These are phyloP conservation scores for Hydrocynus forskahlii DNA, from an alignment of 2,797 vertebrate species.

Conservation along the genomic window DNA sequence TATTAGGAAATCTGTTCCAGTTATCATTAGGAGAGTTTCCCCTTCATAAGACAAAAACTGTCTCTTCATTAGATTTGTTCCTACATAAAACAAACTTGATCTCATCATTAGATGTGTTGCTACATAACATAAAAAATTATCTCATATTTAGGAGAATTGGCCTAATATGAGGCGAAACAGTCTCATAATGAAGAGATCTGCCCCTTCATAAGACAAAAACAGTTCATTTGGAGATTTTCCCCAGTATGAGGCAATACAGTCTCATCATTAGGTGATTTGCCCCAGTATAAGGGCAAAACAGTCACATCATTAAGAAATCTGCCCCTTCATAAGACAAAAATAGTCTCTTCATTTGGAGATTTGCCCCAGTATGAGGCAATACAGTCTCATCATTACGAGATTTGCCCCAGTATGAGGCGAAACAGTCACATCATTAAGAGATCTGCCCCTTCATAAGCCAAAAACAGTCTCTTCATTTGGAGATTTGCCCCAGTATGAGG, in stretches of 20 bases:
- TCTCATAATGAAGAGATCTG: neutral
- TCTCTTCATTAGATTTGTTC: neutral
- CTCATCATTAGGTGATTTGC: neutral
- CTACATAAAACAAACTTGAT: no score
- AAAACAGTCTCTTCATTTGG: neutral
- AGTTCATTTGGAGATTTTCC: neutral
- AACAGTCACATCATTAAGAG: neutral
- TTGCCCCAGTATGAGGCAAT: no score
- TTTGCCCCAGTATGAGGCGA: neutral
- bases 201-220: neutral
- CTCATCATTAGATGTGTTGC: neutral
- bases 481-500: neutral
- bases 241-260: neutral
- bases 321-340: neutral
- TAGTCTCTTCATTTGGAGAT: neutral
- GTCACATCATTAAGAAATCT: neutral
- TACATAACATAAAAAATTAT: neutral
- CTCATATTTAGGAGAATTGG: neutral
- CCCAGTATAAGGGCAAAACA: neutral
- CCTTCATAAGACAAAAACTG: no score
- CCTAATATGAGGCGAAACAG: neutral
- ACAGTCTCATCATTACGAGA: neutral
- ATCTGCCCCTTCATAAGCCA: neutral
- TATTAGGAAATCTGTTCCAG: neutral
- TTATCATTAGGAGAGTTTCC: no score